These are phyloP conservation scores for Hydropotes inermis DNA, from an alignment of 2,113 vertebrate species.

Conservation along the genomic window DNA sequence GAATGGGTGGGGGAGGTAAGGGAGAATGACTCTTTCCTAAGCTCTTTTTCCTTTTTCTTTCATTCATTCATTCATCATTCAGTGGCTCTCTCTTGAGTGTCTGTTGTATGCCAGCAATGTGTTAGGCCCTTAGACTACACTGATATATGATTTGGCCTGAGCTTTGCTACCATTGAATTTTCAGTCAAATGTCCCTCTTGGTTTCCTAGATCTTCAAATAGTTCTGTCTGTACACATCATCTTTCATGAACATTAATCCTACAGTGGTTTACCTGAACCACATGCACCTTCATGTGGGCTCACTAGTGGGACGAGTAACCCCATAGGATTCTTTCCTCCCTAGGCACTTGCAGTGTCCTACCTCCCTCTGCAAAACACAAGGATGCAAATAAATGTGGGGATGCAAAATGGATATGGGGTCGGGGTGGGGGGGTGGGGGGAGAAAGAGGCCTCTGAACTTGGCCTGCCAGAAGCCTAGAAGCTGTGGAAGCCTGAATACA, in stretches of 20 bases:
- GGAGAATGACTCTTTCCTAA: not conserved
- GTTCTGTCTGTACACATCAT: not conserved
- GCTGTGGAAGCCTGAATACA: not conserved
- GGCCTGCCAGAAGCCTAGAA: not conserved
- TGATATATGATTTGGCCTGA: not conserved
- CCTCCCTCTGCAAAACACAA: not conserved
- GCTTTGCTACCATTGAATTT: not conserved
- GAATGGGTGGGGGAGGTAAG: not conserved
- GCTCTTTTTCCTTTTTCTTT: not conserved
- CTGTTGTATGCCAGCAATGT: not conserved
- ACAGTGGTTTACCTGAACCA: not conserved
- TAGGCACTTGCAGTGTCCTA: not conserved
- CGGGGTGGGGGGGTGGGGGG: not conserved
- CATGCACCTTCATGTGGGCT: not conserved
- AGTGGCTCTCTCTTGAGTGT: not conserved
- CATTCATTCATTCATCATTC: not conserved
- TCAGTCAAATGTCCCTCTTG: not conserved
- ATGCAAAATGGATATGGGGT: not conserved
- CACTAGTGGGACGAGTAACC: rapidly evolving
- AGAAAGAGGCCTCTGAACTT: not conserved
- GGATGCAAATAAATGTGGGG: not conserved
- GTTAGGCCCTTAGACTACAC: not conserved
- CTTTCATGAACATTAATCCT: not conserved
- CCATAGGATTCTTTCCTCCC: not conserved
- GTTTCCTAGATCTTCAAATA: not conserved